A percentile compares a stretch with the other conserved stretches of the same genome.
phyloP scores from a whole-genome alignment of 2,888 invertebrate genomes.

The Drosophila anomalata region DNA sequence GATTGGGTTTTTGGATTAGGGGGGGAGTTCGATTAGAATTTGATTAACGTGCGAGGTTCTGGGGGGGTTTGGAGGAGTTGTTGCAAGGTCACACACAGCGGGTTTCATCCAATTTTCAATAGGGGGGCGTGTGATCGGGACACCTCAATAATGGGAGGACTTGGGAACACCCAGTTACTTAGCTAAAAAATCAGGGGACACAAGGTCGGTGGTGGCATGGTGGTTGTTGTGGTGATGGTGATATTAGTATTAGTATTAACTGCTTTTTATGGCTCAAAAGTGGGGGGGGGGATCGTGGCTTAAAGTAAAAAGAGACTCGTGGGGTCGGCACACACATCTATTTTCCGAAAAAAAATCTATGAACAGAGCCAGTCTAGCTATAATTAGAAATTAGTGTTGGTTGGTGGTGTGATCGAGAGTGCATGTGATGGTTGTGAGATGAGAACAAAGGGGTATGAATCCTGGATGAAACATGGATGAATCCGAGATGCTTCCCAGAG shows the following conservation, averaged over 20 bases:
- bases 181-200: neutral
- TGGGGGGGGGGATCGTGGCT: neutral
- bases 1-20: conserved; percentile 9
- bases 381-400: neutral
- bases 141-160: neutral
- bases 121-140: neutral
- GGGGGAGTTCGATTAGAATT: neutral
- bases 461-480: neutral
- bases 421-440: conserved; percentile 1
- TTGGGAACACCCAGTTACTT: neutral
- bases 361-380: conserved; percentile 1
- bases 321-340: conserved; percentile 23
- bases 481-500: neutral
- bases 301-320: neutral
- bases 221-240: conserved; percentile 1
- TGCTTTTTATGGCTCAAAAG: neutral
- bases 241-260: neutral
- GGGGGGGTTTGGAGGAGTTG: neutral
- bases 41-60: conserved; percentile 28
- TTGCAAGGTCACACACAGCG: conserved; percentile 11
- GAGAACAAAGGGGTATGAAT: neutral
- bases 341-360: neutral
- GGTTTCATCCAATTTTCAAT: conserved; percentile 6
- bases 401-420: neutral
- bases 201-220: neutral